Evolutionary conservation across 2,888 invertebrate species (phyloP), one percentile per base, ranked within the genome.

Genomic region (Diaperis boleti): DNA sequence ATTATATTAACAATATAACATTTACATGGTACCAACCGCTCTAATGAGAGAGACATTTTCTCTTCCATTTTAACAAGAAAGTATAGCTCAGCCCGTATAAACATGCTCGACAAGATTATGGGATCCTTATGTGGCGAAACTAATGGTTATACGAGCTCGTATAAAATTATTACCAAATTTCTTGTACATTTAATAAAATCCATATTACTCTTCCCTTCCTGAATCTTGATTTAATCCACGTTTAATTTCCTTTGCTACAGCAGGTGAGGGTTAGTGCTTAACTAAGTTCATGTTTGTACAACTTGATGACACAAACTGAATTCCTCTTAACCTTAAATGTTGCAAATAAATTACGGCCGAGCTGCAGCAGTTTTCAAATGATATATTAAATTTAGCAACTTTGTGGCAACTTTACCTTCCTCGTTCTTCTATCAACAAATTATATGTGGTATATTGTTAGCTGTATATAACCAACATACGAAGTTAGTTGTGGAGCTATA

Each of bases 281-380:
- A 59, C 49, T 49, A 29, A 49, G 49, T 59, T 47, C 39, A 59
- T 57, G 45, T 45, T 57, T 57, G 57, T 47, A 47, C 57, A 47
- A 37, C 37, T 57, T 37, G 57, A 45, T 45, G 45, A 26, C 45
- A 45, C 26, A 20, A 57, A 57, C 37, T 45, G 45, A 20, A 56
- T 56, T 55, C 47, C 57, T 56, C 54, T 33, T 33, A 44, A 22
- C 35, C 57, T 57, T 37, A 57, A 57, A 47, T 47, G 47, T 45
- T 37, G 33, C 47, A 14, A 45, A 57, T 37, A 57, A 57, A 57
- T 57, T 35, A 47, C 13, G 4, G 22, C 33, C 52, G 18, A 39
- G 37, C 11, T 41, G 59, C 44, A 49, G 7, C 13, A 17, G 39
- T 41, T 59, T 59, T 59, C 49, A 26, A 59, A 59, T 49, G 33